A percentile compares a stretch with the other conserved stretches of the same genome.
Evolutionary conservation across 2,113 vertebrate species (phyloP).

Genomic region (Isichthys henryi): DNA sequence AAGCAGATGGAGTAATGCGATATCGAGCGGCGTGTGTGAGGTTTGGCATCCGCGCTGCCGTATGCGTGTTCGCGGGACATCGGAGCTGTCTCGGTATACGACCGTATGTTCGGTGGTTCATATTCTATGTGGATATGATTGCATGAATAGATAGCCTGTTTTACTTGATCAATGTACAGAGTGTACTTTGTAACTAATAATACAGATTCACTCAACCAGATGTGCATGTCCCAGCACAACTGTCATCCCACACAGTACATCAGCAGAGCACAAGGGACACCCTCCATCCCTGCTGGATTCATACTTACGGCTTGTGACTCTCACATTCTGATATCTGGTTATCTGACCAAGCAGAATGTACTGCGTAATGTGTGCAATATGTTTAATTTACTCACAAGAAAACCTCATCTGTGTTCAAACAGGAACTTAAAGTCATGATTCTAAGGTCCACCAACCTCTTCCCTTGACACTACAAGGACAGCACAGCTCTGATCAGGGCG

Average conservation of each 20-base stretch:
- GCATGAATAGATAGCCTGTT: not conserved
- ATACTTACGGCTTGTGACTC: not conserved
- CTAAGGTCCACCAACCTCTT: not conserved
- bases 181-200: not conserved
- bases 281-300: not conserved
- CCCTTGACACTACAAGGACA: not conserved
- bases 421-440: not conserved
- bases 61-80: too few species aligned
- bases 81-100: not conserved
- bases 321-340: not conserved
- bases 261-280: not conserved
- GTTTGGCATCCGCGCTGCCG: not conserved
- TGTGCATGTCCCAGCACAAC: too few species aligned
- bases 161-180: not conserved
- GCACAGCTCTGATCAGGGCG: not conserved
- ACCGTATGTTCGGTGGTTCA: not conserved
- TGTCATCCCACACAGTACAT: not conserved
- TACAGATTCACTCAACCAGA: not conserved
- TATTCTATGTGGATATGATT: not conserved
- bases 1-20: conserved; percentile 33
- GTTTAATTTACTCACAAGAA: not conserved
- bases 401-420: not conserved
- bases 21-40: conserved; percentile 32
- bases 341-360: not conserved
- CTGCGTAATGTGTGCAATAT: not conserved